Percentiles rank a stretch among this genome's conserved stretches.
These are phyloP conservation scores for Chelonoidis abingdonii DNA, from an alignment of 2,113 vertebrate genomes.

Conservation along the genomic window DNA sequence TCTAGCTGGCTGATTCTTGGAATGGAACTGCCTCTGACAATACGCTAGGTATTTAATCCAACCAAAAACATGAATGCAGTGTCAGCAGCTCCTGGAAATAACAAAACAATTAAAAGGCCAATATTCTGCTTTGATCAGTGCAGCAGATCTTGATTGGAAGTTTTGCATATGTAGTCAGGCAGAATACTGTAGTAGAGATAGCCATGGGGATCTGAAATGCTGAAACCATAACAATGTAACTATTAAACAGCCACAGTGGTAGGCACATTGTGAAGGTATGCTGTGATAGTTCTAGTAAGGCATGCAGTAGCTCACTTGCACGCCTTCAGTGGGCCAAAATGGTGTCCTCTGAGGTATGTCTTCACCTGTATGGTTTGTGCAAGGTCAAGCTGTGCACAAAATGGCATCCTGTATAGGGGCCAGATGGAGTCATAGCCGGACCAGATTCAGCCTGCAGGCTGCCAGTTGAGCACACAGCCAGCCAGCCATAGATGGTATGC, in stretches of 20 bases:
- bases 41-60: not conserved
- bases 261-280: accelerated
- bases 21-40: not conserved
- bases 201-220: not conserved
- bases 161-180: not conserved
- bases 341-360: too few species aligned
- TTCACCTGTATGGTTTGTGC: too few species aligned
- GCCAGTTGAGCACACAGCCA: too few species aligned
- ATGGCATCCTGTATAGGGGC: too few species aligned
- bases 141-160: accelerated
- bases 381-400: too few species aligned
- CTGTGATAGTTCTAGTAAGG: too few species aligned
- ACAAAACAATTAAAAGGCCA: not conserved
- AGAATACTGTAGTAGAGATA: not conserved
- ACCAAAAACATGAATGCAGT: not conserved
- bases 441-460: too few species aligned
- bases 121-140: not conserved
- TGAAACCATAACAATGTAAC: not conserved
- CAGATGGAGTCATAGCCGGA: too few species aligned
- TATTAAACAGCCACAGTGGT: not conserved
- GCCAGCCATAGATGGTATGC: too few species aligned
- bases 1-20: not conserved
- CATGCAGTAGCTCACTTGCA: too few species aligned
- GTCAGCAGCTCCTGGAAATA: not conserved
- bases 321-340: too few species aligned